A percentile compares a stretch with the other conserved stretches of the same genome.
phyloP scores from a whole-genome alignment of 2,888 invertebrate species.

The Diabrotica balteata region DNA sequence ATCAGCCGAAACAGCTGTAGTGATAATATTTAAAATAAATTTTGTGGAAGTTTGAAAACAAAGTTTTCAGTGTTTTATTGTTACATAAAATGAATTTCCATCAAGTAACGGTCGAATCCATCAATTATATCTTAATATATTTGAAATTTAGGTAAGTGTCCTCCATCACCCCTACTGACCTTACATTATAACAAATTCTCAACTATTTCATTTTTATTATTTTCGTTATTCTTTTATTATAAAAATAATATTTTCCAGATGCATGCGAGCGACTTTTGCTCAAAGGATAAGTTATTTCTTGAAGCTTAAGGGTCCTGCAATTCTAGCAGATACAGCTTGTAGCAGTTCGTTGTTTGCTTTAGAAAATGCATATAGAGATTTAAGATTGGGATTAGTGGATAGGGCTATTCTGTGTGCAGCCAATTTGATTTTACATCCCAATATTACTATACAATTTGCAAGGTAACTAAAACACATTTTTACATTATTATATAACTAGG shows the following conservation, averaged over 20 bases:
- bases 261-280: slow-evolving; percentile 86
- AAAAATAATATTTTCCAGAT: slow-evolving; percentile 29
- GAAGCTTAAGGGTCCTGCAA: slow-evolving; percentile 88
- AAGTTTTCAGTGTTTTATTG: too few species aligned
- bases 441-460: slow-evolving; percentile 86
- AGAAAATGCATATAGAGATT: slow-evolving; percentile 80
- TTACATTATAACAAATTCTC: too few species aligned
- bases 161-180: too few species aligned
- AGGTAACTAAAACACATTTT: slow-evolving; percentile 59
- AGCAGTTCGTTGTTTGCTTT: slow-evolving; percentile 91
- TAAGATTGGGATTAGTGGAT: slow-evolving; percentile 84
- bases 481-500: slow-evolving; percentile 19
- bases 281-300: slow-evolving; percentile 90
- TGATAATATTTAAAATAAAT: too few species aligned
- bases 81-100: too few species aligned
- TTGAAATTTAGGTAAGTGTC: too few species aligned
- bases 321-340: slow-evolving; percentile 90
- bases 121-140: too few species aligned
- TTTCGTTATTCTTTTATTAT: too few species aligned
- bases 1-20: too few species aligned
- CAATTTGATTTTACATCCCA: slow-evolving; percentile 86
- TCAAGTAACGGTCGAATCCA: too few species aligned
- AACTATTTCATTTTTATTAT: too few species aligned
- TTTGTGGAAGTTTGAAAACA: too few species aligned
- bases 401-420: slow-evolving; percentile 89